phyloP scores from a whole-genome alignment of 2,113 vertebrate genomes.

The Neopipo cinnamomea region DNA sequence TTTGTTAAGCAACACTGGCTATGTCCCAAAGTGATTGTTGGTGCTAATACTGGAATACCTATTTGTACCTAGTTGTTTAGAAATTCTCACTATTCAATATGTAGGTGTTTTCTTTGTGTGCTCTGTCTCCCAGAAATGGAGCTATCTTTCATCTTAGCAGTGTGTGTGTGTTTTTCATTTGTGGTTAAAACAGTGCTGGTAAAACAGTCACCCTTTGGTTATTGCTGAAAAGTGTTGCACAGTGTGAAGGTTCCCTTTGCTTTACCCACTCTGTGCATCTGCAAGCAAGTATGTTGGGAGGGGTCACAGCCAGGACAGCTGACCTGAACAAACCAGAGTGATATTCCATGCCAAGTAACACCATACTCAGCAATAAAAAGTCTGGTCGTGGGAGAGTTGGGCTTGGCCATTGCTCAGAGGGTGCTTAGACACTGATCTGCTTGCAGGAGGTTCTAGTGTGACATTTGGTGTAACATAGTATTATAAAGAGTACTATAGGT shows the following conservation, averaged over 20 bases:
- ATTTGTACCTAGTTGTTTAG: not conserved
- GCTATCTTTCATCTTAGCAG: not conserved
- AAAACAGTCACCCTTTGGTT: not conserved
- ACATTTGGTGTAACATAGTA: not conserved
- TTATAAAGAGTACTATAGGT: not conserved
- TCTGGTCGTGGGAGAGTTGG: fast-evolving
- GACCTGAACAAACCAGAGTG: not conserved
- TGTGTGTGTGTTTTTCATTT: not conserved
- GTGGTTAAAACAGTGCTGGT: not conserved
- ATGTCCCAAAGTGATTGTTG: not conserved
- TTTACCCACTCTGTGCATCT: not conserved
- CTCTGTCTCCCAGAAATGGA: not conserved
- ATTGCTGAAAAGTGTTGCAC: not conserved
- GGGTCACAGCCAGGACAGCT: not conserved
- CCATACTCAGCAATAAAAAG: not conserved
- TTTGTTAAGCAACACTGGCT: not conserved
- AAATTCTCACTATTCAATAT: not conserved
- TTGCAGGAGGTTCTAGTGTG: not conserved
- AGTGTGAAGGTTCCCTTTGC: not conserved
- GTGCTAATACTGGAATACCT: not conserved
- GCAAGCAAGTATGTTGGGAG: fast-evolving
- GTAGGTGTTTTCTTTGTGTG: not conserved
- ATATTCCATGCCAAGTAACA: not conserved
- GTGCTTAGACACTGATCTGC: not conserved
- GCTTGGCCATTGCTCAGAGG: not conserved